Evolutionary conservation across 2,797 vertebrate genomes (phyloP).

Genomic region (Microctenopoma stevenorrisi): DNA sequence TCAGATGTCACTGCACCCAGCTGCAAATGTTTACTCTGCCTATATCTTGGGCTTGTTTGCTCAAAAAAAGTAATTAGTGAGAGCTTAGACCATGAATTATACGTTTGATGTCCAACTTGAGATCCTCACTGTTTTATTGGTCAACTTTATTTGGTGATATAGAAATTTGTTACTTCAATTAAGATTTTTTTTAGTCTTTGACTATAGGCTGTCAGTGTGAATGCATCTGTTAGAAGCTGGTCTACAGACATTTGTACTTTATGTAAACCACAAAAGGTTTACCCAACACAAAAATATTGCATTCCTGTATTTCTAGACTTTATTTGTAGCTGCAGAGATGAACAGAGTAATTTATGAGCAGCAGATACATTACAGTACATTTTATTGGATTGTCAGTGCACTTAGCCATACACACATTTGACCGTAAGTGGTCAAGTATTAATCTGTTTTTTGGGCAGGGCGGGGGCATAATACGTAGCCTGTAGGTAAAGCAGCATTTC

Average conservation of each 20-base stretch:
- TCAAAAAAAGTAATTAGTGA: constrained; percentile 42
- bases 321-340: constrained; percentile 39
- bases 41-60: constrained; percentile 41
- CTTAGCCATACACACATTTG: constrained; percentile 62
- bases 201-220: constrained; percentile 51
- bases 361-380: constrained; percentile 47
- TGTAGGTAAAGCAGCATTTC: constrained; percentile 64
- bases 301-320: constrained; percentile 48
- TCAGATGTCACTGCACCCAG: constrained; percentile 55
- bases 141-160: constrained; percentile 44
- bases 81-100: constrained; percentile 42
- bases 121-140: constrained; percentile 43
- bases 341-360: constrained; percentile 49
- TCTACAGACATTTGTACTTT: constrained; percentile 43
- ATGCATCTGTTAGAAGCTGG: constrained; percentile 51
- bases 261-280: constrained; percentile 48
- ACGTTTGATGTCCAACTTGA: constrained; percentile 54
- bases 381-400: constrained; percentile 49
- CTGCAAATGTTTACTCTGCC: constrained; percentile 61
- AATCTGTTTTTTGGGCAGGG: background rate
- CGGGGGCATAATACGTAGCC: constrained; percentile 49
- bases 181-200: constrained; percentile 56
- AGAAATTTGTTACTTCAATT: constrained; percentile 50
- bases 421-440: constrained; percentile 45
- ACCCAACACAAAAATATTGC: constrained; percentile 40